These are phyloP conservation scores for Hipparchia semele DNA, from an alignment of 2,888 invertebrate genomes.

Conservation along the genomic window DNA sequence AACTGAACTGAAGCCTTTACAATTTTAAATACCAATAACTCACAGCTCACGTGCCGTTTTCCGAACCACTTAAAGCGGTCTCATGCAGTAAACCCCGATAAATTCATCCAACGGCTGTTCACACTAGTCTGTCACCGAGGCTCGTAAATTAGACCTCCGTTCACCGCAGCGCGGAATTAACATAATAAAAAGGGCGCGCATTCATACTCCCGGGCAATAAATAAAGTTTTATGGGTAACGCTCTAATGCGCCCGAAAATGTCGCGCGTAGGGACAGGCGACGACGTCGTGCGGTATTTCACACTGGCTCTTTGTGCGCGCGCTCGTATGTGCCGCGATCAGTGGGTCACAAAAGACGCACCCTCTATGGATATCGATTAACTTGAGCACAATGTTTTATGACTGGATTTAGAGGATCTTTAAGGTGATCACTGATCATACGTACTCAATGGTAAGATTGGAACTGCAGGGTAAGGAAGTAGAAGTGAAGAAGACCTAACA, in stretches of 20 bases:
- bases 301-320: slow-evolving; percentile 37
- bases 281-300: slow-evolving; percentile 34
- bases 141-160: slow-evolving; percentile 67
- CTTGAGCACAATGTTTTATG: neutral
- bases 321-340: slow-evolving; percentile 22
- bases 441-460: no score
- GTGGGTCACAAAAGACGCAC: slow-evolving; percentile 19
- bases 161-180: slow-evolving; percentile 62
- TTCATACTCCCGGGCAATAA: slow-evolving; percentile 70
- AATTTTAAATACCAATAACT: neutral
- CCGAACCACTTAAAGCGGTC: slow-evolving; percentile 19
- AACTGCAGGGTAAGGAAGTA: no score
- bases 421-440: no score
- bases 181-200: slow-evolving; percentile 77
- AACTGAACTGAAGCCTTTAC: neutral
- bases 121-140: slow-evolving; percentile 43
- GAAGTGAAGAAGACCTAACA: no score
- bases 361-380: neutral
- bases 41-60: neutral
- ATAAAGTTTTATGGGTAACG: slow-evolving; percentile 77
- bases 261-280: slow-evolving; percentile 45
- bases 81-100: slow-evolving; percentile 32
- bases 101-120: slow-evolving; percentile 35
- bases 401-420: no score
- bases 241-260: slow-evolving; percentile 76